Evolutionary conservation across 2,888 invertebrate genomes (phyloP).

Genomic region (Torymus texanus): DNA sequence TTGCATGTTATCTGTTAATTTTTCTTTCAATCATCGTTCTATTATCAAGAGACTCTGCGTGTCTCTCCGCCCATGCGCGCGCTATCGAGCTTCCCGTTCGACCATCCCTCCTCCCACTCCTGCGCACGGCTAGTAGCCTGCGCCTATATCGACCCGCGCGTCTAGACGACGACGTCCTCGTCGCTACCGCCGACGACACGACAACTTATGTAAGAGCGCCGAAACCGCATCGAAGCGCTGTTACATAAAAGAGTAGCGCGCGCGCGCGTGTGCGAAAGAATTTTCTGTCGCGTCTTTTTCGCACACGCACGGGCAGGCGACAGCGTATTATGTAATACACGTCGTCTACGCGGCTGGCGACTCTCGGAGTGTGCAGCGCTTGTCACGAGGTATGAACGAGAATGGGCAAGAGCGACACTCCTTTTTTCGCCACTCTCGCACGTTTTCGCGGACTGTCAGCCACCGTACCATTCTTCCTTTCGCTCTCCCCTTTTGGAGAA

Average conservation of each 20-base stretch:
- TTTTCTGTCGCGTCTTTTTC: background rate
- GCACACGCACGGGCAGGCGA: background rate
- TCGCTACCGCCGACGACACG: background rate
- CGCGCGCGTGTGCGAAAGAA: background rate
- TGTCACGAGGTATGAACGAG: background rate
- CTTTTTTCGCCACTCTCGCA: slow-evolving; percentile 3
- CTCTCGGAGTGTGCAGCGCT: background rate
- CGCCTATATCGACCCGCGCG: slow-evolving; percentile 68
- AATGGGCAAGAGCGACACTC: background rate
- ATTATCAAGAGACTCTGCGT: too few species aligned
- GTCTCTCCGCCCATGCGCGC: too few species aligned
- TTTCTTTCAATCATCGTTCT: too few species aligned
- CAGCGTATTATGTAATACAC: slow-evolving; percentile 17
- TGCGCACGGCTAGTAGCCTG: background rate
- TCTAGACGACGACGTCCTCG: slow-evolving; percentile 55
- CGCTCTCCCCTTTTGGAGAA: too few species aligned
- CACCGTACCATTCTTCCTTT: too few species aligned
- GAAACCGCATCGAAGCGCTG: slow-evolving; percentile 40
- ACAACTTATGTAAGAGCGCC: slow-evolving; percentile 63
- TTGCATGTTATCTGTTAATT: too few species aligned
- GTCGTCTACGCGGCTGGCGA: background rate
- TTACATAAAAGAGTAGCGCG: slow-evolving; percentile 56
- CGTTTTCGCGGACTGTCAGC: background rate
- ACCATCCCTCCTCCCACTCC: background rate
- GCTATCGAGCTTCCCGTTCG: slow-evolving; percentile 21